Base-by-base conservation (phyloP, 2,888 invertebrate species). In the Rhogogaster chlorosoma region DNA sequence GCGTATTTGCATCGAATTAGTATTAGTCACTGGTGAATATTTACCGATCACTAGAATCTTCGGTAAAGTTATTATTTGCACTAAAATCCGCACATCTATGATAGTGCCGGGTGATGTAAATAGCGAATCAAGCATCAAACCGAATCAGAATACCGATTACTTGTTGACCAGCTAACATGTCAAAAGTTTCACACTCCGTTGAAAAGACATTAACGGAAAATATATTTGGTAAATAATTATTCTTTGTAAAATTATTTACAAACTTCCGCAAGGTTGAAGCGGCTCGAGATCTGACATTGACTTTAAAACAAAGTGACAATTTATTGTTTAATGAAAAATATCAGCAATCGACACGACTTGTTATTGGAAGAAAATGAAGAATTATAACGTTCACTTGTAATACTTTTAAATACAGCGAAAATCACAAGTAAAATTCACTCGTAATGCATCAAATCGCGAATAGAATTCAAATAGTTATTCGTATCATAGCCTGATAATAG, bases 401-500 rank as follows among this genome's bases (percentile, higher is more conserved):
- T 10, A 26, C 1, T 67, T 67, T 7, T 0, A 7, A 32, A 29
- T 29, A 29, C 15, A 15, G 12, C 32, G 32, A 3, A 29, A 64
- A 64, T 26, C 18, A 38, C 36, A 9, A 71, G 9, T 71, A n/a
- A 38, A 73, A 70, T 70, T 73, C 71, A 73, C 42, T 73, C 10
- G 10, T 73, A 38, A 22, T 12, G 5, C 32, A 18, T 7, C 1
- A 53, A 15, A 57, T 12, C 6, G 38, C 10, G 61, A 57, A n/a
- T 38, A 22, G 22, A 38, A 38, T 80, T 80, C 15, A 61, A 61
- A 80, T 38, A 9, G 10, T n/a, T 6, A 18, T 22, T 57, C 12
- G 38, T 38, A 61, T 61, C 61, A 61, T 38, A 38, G 80, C 80
- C 80, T 80, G 80, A 12, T 29, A 49, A 57, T 61, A 57, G 80